These are phyloP conservation scores for Erythrocercus mccallii DNA, from an alignment of 2,113 vertebrate genomes.

Conservation along the genomic window DNA sequence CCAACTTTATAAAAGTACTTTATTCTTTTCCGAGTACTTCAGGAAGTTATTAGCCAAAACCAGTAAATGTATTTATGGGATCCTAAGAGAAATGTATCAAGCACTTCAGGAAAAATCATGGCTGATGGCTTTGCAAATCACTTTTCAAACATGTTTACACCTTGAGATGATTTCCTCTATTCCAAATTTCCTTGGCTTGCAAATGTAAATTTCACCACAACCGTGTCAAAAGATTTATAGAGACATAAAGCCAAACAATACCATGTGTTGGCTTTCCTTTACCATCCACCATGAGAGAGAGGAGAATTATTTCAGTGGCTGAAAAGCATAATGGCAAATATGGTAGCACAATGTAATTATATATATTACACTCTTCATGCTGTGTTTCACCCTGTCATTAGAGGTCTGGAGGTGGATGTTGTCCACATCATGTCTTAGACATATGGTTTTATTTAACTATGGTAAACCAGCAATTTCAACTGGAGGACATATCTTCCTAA, in stretches of 20 bases:
- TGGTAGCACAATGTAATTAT: background rate
- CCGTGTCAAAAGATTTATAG: background rate
- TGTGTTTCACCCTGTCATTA: conserved; percentile 32
- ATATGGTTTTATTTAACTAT: conserved; percentile 11
- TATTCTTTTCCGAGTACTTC: background rate
- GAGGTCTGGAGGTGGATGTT: background rate
- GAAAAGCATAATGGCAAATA: background rate
- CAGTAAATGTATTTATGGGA: background rate
- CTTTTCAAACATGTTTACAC: background rate
- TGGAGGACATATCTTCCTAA: background rate
- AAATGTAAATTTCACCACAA: background rate
- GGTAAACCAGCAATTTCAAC: background rate
- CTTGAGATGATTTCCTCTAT: background rate
- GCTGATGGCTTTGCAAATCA: background rate
- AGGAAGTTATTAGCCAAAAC: background rate
- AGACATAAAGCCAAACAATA: background rate
- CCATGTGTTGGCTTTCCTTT: background rate
- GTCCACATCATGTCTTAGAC: background rate
- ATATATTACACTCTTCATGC: background rate
- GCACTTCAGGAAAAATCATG: background rate
- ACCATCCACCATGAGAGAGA: background rate
- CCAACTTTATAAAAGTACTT: background rate
- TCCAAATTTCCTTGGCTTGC: background rate
- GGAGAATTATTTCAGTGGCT: background rate
- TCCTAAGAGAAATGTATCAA: background rate